A percentile compares a stretch with the other conserved stretches of the same genome.
Evolutionary conservation across 1,140 invertebrate species (phyloP).

Genomic region (Brevipalpus yothersi): DNA sequence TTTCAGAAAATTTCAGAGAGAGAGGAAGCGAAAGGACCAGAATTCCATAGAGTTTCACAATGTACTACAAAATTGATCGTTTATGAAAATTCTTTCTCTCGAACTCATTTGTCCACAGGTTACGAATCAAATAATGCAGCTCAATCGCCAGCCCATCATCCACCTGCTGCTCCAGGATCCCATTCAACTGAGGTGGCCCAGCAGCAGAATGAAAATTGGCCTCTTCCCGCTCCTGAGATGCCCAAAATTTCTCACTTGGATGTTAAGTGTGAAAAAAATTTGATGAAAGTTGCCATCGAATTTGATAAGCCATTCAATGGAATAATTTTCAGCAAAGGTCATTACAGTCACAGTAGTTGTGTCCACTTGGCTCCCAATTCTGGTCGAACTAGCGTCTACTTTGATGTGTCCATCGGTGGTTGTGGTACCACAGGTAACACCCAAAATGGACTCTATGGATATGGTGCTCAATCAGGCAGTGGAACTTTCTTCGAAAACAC

Average conservation of each 20-base stretch:
- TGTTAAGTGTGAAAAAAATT: slow-evolving; percentile 17
- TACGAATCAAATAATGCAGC: neutral
- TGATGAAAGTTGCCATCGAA: slow-evolving; percentile 17
- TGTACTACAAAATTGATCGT: neutral
- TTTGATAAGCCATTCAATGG: slow-evolving; percentile 18
- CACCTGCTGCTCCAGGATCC: neutral
- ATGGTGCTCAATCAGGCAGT: slow-evolving; percentile 42
- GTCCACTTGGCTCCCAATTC: slow-evolving; percentile 68
- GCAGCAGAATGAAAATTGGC: slow-evolving; percentile 12
- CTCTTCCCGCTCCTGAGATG: slow-evolving; percentile 13
- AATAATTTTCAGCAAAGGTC: slow-evolving; percentile 17
- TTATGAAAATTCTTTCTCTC: neutral
- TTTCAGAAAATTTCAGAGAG: too few species aligned
- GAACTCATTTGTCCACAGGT: neutral
- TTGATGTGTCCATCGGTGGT: slow-evolving; percentile 69
- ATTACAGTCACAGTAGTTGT: slow-evolving; percentile 63
- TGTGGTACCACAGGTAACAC: slow-evolving; percentile 55
- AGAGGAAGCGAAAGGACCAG: too few species aligned
- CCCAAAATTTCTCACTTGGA: slow-evolving; percentile 16
- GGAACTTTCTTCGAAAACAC: slow-evolving; percentile 86
- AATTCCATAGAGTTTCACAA: too few species aligned
- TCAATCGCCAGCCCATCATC: neutral
- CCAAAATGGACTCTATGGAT: slow-evolving; percentile 8
- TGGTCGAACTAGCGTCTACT: slow-evolving; percentile 61
- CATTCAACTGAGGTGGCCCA: too few species aligned